Percentiles rank a stretch among this genome's conserved stretches.
Conservation (phyloP, 37 sponge, comb jelly and placozoan species). For the Cladorhizidae sp. region DNA sequence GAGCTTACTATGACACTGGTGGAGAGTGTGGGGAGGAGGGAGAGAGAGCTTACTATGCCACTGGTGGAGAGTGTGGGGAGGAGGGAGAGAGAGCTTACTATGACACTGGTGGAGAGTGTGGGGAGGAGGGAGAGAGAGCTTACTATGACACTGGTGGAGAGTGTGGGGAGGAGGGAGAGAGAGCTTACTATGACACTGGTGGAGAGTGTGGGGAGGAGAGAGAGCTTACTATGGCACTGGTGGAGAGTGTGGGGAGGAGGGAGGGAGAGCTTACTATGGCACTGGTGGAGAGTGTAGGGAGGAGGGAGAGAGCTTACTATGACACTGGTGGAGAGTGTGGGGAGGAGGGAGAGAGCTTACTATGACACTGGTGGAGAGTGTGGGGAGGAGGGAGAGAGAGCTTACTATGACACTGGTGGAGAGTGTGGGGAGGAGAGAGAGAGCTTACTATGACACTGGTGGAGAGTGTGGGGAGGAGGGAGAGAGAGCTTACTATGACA, state of each 20-base stretch:
- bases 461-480: constrained; percentile 83
- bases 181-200: constrained; percentile 72
- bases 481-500: constrained; percentile 51
- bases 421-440: constrained; percentile 75
- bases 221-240: constrained; percentile 69
- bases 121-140: constrained; percentile 57
- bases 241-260: constrained; percentile 83
- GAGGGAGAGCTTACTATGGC: constrained; percentile 49
- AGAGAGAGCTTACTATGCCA: constrained; percentile 51
- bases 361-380: constrained; percentile 83
- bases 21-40: constrained; percentile 83
- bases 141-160: constrained; percentile 84
- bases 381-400: constrained; percentile 59
- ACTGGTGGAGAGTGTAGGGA: constrained; percentile 84
- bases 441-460: constrained; percentile 72
- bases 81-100: constrained; percentile 51
- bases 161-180: constrained; percentile 73
- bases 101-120: constrained; percentile 81
- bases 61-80: constrained; percentile 85
- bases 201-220: constrained; percentile 79
- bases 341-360: constrained; percentile 59
- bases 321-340: constrained; percentile 82
- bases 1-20: constrained; percentile 72
- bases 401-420: constrained; percentile 79
- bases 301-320: constrained; percentile 61